Evolutionary conservation across 2,888 invertebrate species (phyloP), one percentile per base, ranked within the genome.

Genomic region (Xestia xanthographa): DNA sequence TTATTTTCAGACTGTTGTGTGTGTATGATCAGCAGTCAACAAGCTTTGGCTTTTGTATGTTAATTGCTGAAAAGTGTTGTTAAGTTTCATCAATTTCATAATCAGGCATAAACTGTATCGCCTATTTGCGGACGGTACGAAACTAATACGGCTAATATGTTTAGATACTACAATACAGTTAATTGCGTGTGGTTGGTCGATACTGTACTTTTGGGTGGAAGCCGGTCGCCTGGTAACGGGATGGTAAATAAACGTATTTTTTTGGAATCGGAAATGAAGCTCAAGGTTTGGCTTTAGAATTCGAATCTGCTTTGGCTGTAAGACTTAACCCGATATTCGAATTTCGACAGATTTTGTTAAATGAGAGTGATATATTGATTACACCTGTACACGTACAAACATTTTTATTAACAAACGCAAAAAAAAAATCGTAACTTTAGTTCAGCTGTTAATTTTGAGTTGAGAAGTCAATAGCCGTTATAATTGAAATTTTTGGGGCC

Each of bases 191-290:
- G 63, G 41, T 41, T 63, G 88, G 92, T 93, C 93, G 89, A 93
- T 93, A 92, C 75, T 77, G 81, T 85, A 88, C 85, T 72, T 77
- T 93, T 88, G 90, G 91, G 85, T 82, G 82, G 79, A 70, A 75
- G 71, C 70, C 75, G 82, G 83, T 86, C 82, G 80, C 83, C 50
- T 72, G 81, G 83, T 91, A 88, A 86, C 81, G 45, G 73, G 87
- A 90, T 89, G 87, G 92, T 82, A 78, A 83, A 92, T 91, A 92
- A 91, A 83, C 82, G 48, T 26, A 22, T 14, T 17, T 41, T 73
- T 70, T 53, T 2, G 20, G 22, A 48, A 50, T 29, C 11, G 29
- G 41, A n/a, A 63, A 63, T 63, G 8, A 63, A 63, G 9, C 60
- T 29, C 8, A 29, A 58, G 29, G 20, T 60, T 60, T 9, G 58